phyloP scores from a whole-genome alignment of 2,797 vertebrate species.

The Okamejei kenojei region DNA sequence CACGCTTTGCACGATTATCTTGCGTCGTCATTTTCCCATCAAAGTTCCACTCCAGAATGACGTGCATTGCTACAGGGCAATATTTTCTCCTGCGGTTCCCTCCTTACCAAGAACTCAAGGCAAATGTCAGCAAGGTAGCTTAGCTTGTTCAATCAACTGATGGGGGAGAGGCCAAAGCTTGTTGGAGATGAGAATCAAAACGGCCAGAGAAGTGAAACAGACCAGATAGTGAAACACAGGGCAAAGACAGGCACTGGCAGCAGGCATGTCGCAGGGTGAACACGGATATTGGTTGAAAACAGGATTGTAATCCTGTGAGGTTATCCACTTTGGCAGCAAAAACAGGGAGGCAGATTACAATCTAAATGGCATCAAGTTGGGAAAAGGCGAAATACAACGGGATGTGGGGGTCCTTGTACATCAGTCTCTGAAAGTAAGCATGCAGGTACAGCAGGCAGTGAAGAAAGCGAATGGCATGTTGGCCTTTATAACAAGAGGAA shows the following conservation, averaged over 20 bases:
- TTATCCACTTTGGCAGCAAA: no score
- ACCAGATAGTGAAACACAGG: neutral
- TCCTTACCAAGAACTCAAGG: neutral
- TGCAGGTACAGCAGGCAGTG: no score
- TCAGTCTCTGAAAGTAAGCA: no score
- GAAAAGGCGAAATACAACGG: no score
- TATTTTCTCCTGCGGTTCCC: neutral
- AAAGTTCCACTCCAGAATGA: neutral
- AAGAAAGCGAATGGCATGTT: no score
- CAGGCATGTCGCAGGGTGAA: neutral
- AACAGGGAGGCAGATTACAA: no score
- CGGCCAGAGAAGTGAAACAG: neutral
- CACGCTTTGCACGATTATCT: neutral
- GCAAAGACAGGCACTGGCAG: neutral
- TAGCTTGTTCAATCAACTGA: neutral
- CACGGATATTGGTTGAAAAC: neutral
- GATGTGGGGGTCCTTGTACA: no score
- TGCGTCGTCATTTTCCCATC: neutral
- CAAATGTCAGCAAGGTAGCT: neutral
- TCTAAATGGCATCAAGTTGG: no score
- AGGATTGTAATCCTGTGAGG: neutral
- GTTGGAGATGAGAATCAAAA: neutral
- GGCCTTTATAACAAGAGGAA: no score
- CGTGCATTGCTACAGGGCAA: neutral
- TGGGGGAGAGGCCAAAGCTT: neutral